These are phyloP conservation scores for Brachionus plicatilis DNA, from an alignment of 1,140 invertebrate genomes.

Conservation along the genomic window DNA sequence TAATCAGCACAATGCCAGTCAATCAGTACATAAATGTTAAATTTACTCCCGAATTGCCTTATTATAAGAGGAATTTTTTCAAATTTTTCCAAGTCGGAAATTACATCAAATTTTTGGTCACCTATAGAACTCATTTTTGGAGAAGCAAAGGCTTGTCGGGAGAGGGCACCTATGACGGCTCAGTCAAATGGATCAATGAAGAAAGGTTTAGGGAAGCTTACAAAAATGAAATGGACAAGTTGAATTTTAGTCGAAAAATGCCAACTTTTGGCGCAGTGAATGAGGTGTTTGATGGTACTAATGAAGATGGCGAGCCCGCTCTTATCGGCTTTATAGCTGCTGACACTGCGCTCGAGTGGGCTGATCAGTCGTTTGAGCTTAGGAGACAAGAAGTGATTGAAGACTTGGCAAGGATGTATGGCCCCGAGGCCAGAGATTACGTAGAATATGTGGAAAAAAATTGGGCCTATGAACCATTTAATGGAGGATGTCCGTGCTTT, in stretches of 20 bases:
- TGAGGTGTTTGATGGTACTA: constrained; percentile 56
- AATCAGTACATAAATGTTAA: constrained; percentile 47
- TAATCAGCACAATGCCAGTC: constrained; percentile 28
- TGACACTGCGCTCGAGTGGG: constrained; percentile 47
- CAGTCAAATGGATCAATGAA: constrained; percentile 5
- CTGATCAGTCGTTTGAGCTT: constrained; percentile 42
- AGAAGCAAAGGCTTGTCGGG: constrained; percentile 52
- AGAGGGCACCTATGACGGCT: constrained; percentile 54
- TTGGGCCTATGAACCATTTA: constrained; percentile 53
- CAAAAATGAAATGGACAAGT: constrained; percentile 1
- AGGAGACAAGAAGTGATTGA: constrained; percentile 52
- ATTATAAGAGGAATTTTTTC: constrained; percentile 46
- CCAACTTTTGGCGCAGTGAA: constrained; percentile 45
- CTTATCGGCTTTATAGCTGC: constrained; percentile 56
- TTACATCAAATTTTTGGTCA: constrained; percentile 55
- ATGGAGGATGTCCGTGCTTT: constrained; percentile 50
- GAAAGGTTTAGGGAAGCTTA: neutral
- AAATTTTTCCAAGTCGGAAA: constrained; percentile 52
- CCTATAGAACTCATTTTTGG: constrained; percentile 57
- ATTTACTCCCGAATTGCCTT: constrained; percentile 50
- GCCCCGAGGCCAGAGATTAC: constrained; percentile 46
- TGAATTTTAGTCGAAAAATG: constrained; percentile 39
- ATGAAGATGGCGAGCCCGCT: constrained; percentile 50
- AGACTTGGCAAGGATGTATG: constrained; percentile 52
- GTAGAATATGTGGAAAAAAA: constrained; percentile 53